Evolutionary conservation across 64 coral and sea anemone species (phyloP), one percentile per base, ranked within the genome.

Genomic region (Montipora capricornis): DNA sequence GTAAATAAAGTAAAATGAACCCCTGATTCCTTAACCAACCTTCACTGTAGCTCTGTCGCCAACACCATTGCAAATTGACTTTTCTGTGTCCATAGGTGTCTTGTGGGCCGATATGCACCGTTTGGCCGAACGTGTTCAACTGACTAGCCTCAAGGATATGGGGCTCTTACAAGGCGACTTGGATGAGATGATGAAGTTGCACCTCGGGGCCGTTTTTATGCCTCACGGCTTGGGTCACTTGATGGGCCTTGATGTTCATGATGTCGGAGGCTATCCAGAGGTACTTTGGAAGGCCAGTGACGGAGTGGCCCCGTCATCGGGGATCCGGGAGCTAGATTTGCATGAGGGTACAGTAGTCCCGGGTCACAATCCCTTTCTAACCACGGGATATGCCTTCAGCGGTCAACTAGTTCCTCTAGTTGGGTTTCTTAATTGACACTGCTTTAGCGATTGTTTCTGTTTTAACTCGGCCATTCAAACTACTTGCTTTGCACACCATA

Each of bases 161-260:
- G 97, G 97, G 7, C 82, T 99, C 57, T 77, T 99, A 49, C 76
- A 81, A 47, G 97, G 97, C 6, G 92, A 99, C 47, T 20, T 99
- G 4, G 95, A 99, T 57, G 97, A 99, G 29, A 99, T 99, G 97
- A 84, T 94, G 4, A 96, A 94, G 68, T 86, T 87, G 74, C 95
- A 99, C 62, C 67, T 99, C 62, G 97, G 97, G 45, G 91, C 91
- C 19, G 84, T 99, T 57, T 99, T 99, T 74, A 94, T 99, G 91
- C 97, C 97, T 58, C 97, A 99, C 73, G 97, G 97, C 26, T 92
- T 99, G 8, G 97, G 97, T 10, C 97, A 99, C 78, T 96, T 99
- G 17, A 96, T 99, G 94, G 97, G 97, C 4, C 67, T 91, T 37
- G 97, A 99, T 47, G 89, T 94, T 2, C 97, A 99, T 53, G 97